A percentile compares a stretch with the other conserved stretches of the same genome.
Evolutionary conservation across 2,113 vertebrate species (phyloP).

Genomic region (Percina caprodes): DNA sequence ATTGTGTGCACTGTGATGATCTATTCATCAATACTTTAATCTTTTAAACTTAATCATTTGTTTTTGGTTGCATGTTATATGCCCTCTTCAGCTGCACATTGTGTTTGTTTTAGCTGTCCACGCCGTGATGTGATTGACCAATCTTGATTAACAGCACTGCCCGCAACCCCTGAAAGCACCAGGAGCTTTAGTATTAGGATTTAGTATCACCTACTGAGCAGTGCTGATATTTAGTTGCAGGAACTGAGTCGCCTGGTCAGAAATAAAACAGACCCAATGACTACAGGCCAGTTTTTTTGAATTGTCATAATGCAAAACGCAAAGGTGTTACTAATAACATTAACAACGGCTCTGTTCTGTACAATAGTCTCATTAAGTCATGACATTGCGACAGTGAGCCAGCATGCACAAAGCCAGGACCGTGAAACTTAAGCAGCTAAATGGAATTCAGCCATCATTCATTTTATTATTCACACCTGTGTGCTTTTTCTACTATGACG

Average conservation of each 20-base stretch:
- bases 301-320: neutral
- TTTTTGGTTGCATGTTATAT: neutral
- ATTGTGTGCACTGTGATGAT: neutral
- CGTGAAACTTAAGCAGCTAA: neutral
- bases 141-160: neutral
- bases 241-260: neutral
- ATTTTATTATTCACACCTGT: neutral
- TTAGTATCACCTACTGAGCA: neutral
- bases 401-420: neutral
- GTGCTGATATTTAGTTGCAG: neutral
- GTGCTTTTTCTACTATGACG: neutral
- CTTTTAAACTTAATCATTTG: too few relatives aligned
- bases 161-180: neutral
- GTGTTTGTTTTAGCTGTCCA: neutral
- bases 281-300: neutral
- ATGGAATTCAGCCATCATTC: neutral
- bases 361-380: neutral
- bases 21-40: too few relatives aligned
- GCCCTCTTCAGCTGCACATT: neutral
- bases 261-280: slow-evolving; percentile 1
- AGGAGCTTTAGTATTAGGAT: neutral
- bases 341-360: neutral
- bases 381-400: neutral
- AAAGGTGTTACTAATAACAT: slow-evolving; percentile 9
- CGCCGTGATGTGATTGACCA: neutral